Percentiles rank a stretch among this genome's conserved stretches.
Conservation (phyloP, 2,113 vertebrate species). For the Dipodomys merriami region DNA sequence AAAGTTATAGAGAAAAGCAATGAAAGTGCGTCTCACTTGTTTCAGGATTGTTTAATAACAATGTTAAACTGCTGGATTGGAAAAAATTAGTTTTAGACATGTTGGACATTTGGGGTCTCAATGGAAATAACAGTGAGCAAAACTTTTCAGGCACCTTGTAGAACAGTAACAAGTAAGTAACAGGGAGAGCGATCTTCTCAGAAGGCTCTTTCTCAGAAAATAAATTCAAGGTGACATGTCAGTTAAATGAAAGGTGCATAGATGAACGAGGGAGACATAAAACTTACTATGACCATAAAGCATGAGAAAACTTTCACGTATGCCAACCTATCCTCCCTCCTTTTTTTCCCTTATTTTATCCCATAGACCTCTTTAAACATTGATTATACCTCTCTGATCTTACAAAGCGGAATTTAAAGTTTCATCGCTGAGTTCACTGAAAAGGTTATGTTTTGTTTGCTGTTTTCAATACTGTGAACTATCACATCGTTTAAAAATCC, state of each 20-base stretch:
- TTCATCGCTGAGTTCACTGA: constrained; percentile 37
- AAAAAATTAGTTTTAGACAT: constrained; percentile 17
- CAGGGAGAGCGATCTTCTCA: constrained; percentile 16
- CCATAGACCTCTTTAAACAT: constrained; percentile 30
- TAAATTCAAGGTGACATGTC: constrained; percentile 67
- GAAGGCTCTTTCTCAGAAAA: constrained; percentile 26
- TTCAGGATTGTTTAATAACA: background rate
- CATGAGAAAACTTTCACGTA: constrained; percentile 42
- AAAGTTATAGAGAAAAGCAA: no score
- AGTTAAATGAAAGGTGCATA: constrained; percentile 44
- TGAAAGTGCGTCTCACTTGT: background rate
- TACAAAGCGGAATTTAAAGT: constrained; percentile 44
- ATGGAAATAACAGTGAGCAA: constrained; percentile 8
- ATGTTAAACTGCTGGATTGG: background rate
- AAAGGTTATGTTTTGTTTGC: constrained; percentile 17
- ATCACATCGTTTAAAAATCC: background rate
- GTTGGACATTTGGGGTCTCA: constrained; percentile 15
- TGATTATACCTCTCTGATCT: constrained; percentile 23
- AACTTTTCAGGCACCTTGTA: constrained; percentile 29
- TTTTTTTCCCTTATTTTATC: constrained; percentile 43
- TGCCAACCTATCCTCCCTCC: background rate
- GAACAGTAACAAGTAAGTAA: background rate
- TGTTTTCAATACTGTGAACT: background rate
- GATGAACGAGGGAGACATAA: constrained; percentile 55
- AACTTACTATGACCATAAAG: constrained; percentile 57